Base-by-base conservation (phyloP, 1,140 invertebrate genomes). In the Trissolcus basalis region DNA sequence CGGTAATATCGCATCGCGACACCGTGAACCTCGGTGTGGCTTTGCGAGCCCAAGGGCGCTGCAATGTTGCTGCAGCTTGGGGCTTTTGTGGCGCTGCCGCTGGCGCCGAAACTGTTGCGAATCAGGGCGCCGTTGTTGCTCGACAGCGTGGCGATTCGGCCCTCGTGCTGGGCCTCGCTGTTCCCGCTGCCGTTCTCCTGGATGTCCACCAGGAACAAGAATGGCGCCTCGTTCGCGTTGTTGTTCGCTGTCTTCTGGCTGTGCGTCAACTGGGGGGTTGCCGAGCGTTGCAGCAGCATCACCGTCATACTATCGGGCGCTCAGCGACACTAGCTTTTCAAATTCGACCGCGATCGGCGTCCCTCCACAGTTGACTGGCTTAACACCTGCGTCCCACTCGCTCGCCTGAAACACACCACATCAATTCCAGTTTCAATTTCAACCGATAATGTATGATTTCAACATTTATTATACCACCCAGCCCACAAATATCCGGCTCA, bases 1-100 rank as follows among this genome's bases (percentile, higher is more conserved):
- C 95, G 93, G 90, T 97, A 97, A 91, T 96, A 96, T 89, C 90
- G 86, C 87, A 89, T 89, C 69, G 86, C 87, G 86, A 89, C 82
- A 81, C 84, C 85, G 82, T 86, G 81, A 59, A 81, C 80, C 69
- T 79, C 81, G 71, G 68, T 77, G 78, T 82, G 78, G 80, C 78
- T 77, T 69, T 80, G 77, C 80, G 83, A 82, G 70, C 71, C 75
- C 56, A 49, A 39, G 48, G 78, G 64, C 47, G 75, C 79, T 44
- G 73, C 75, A 67, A 56, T 16, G 79, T 68, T 47, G 77, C 72
- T 60, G 79, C 74, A 64, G 74, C 71, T 64, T 77, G 71, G 36
- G 41, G 72, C 75, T 79, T 81, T 75, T 77, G 77, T 58, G 64
- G 78, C 82, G 81, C 73, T 78, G 71, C 76, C 54, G 70, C 58